Base-by-base conservation (phyloP, 2,888 invertebrate species). In the Agrotis clavis region DNA sequence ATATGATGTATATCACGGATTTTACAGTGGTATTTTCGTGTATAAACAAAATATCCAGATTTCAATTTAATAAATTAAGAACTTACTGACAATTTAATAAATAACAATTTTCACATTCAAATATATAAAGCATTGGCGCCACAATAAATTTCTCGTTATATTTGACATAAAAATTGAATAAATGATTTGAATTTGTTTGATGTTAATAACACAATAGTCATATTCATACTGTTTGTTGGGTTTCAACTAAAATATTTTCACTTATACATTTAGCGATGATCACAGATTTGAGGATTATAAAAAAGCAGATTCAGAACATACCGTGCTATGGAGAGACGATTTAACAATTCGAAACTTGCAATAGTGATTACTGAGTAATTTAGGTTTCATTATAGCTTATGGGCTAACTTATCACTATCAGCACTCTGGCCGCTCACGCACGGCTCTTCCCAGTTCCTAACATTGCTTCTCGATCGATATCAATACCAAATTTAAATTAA, bases 1-100 rank as follows among this genome's bases (percentile, higher is more conserved):
- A 95, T 95, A 95, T 94, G 94, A 95, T 95, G 95, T 95, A 95
- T 88, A 96, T 96, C 96, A 96, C 96, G 96, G 96, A 94, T 95
- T 95, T 96, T 95, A 96, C 96, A 96, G 94, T 96, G 95, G 95
- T 95, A 95, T 93, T 94, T 91, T 94, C 93, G 91, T 94, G 92
- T 95, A 94, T 94, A 94, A 96, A 96, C 94, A 95, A 95, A 95
- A 94, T 93, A 95, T 94, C 93, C 95, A 92, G 95, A 92, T 93
- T 94, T 94, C 88, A 94, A 91, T 94, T 94, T 84, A 96, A 96
- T 96, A 96, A 96, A 96, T 95, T 94, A 96, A 94, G 90, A 93
- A 92, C 92, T 94, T 94, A 93, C 90, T 92, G 95, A 94, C 90
- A 92, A 92, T 94, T 94, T 89, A 95, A 96, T 96, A 96, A 96